Percentiles rank a stretch among this genome's conserved stretches.
Conservation (phyloP, 2,797 vertebrate species). For the Pseudotriccus pelzelni region DNA sequence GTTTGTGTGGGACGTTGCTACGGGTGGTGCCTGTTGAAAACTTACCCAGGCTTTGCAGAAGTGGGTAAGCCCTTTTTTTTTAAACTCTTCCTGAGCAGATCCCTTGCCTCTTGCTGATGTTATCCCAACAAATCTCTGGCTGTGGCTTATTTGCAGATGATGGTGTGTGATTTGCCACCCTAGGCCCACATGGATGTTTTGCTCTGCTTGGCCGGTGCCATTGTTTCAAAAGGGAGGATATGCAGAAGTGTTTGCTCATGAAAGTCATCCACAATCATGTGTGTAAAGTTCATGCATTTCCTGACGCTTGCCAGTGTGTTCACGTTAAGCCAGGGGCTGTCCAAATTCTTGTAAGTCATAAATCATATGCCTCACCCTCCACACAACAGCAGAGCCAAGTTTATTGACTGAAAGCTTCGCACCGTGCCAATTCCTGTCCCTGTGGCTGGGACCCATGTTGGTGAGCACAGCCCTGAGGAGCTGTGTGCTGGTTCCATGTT, state of each 20-base stretch:
- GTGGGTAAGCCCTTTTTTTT: not conserved
- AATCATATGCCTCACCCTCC: slow-evolving; percentile 53
- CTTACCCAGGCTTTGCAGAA: not conserved
- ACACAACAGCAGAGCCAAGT: slow-evolving; percentile 22
- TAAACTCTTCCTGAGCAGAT: not conserved
- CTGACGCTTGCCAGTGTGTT: slow-evolving; percentile 54
- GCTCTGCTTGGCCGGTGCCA: not conserved
- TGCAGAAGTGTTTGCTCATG: slow-evolving; percentile 50
- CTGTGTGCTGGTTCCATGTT: not conserved
- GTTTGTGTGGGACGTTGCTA: not conserved
- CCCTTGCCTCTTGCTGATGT: not conserved
- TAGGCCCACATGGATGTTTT: not conserved
- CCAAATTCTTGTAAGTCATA: slow-evolving; percentile 62
- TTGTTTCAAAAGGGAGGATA: slow-evolving; percentile 39
- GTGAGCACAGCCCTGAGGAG: slow-evolving; percentile 16
- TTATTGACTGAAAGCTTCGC: slow-evolving; percentile 56
- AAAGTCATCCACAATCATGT: slow-evolving; percentile 11
- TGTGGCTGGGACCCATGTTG: slow-evolving; percentile 3
- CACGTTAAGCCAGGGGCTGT: slow-evolving; percentile 50
- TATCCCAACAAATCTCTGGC: not conserved
- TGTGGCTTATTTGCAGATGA: not conserved
- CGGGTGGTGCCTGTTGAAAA: not conserved
- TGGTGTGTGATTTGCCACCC: not conserved
- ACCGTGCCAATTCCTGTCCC: slow-evolving; percentile 36
- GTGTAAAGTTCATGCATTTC: slow-evolving; percentile 39